A percentile compares a stretch with the other conserved stretches of the same genome.
phyloP scores from a whole-genome alignment of 1,140 invertebrate species.

The Drosophila arizonae region DNA sequence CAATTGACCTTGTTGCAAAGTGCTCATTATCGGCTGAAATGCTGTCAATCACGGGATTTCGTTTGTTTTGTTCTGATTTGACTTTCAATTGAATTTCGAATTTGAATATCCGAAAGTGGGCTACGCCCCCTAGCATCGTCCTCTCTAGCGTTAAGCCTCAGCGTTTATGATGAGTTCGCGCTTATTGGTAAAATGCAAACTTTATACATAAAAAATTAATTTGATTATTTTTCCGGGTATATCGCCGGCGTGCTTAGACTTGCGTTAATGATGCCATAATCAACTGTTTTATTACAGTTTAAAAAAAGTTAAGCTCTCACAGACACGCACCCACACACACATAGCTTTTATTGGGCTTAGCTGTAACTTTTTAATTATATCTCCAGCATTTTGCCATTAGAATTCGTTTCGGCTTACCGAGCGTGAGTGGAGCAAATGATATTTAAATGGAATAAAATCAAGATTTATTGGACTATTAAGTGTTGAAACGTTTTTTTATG shows the following conservation, averaged over 20 bases:
- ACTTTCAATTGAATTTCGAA: conserved; percentile 77
- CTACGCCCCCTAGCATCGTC: conserved; percentile 15
- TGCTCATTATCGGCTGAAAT: conserved; percentile 76
- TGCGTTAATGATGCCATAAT: conserved; percentile 76
- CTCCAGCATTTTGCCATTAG: conserved; percentile 22
- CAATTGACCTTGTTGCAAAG: conserved; percentile 37
- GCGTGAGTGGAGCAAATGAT: conserved; percentile 3
- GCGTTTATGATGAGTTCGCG: conserved; percentile 66
- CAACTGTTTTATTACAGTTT: conserved; percentile 77
- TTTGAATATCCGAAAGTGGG: conserved; percentile 65
- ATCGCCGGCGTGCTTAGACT: conserved; percentile 54
- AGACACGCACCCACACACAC: conserved; percentile 15
- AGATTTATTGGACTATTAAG: conserved; percentile 39
- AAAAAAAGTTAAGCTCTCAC: conserved; percentile 62
- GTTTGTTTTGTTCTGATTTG: conserved; percentile 77
- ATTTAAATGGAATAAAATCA: conserved; percentile 46
- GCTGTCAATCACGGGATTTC: conserved; percentile 76
- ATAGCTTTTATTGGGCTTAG: conserved; percentile 35
- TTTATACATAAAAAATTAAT: conserved; percentile 80
- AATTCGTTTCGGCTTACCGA: background rate
- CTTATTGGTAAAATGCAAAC: conserved; percentile 70
- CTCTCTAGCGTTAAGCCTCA: conserved; percentile 42
- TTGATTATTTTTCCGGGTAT: conserved; percentile 61
- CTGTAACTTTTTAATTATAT: conserved; percentile 66
- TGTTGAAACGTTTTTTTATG: conserved; percentile 24